Conservation (phyloP, 2,113 vertebrate species). For the Monopterus albus region DNA sequence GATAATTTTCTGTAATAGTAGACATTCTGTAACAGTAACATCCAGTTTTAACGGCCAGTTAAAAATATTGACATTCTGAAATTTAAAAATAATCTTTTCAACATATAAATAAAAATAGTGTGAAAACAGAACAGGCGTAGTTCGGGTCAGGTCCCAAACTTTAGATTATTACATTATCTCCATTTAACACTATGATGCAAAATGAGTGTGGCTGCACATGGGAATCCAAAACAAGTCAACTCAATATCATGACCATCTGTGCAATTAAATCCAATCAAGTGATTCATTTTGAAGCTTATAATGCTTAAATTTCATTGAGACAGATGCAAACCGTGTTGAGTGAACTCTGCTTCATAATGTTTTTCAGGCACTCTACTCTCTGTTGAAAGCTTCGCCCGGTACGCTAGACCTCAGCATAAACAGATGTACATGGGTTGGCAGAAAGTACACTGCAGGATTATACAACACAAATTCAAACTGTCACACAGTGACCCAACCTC, state of each 20-base stretch:
- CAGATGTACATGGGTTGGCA: conserved; percentile 3
- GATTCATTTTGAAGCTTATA: not conserved
- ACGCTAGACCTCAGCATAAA: not conserved
- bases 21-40: too few relatives aligned
- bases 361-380: not conserved
- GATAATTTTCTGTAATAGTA: not conserved
- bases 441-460: conserved; percentile 7
- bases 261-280: not conserved
- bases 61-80: too few relatives aligned
- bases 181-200: too few relatives aligned
- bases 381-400: conserved; percentile 15
- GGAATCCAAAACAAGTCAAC: not conserved
- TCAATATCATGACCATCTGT: not conserved
- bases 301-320: not conserved
- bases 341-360: not conserved
- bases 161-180: too few relatives aligned
- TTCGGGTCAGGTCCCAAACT: too few relatives aligned
- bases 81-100: too few relatives aligned
- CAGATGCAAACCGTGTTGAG: too few relatives aligned
- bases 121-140: too few relatives aligned
- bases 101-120: too few relatives aligned
- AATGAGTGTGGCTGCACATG: not conserved
- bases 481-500: not conserved
- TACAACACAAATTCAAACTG: not conserved
- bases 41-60: too few relatives aligned